phyloP scores from a whole-genome alignment of 2,113 vertebrate genomes.

The Paralichthys olivaceus region DNA sequence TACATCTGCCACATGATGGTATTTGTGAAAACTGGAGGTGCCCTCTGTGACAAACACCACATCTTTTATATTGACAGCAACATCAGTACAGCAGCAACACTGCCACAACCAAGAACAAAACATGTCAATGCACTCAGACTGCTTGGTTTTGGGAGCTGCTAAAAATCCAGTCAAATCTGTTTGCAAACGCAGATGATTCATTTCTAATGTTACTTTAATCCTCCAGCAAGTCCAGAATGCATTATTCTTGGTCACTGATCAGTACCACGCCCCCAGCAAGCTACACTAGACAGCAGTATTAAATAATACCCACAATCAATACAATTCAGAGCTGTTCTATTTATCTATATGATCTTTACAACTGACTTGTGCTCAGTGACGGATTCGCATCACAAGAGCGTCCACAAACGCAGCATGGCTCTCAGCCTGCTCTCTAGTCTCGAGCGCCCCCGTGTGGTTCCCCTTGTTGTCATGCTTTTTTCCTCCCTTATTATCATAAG shows the following conservation, averaged over 20 bases:
- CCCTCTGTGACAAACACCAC: background rate
- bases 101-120: background rate
- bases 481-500: too few relatives aligned
- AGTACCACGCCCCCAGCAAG: too few relatives aligned
- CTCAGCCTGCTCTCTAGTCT: slow-evolving; percentile 1
- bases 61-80: background rate
- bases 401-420: background rate
- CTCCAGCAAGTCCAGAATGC: too few relatives aligned
- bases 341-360: background rate
- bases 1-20: background rate
- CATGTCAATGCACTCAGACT: too few relatives aligned
- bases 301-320: too few relatives aligned
- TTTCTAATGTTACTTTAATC: too few relatives aligned
- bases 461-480: background rate
- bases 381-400: background rate
- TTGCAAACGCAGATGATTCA: background rate
- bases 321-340: background rate
- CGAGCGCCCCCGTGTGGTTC: slow-evolving; percentile 24
- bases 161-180: background rate
- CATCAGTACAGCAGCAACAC: background rate
- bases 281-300: too few relatives aligned
- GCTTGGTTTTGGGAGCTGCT: too few relatives aligned
- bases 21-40: too few relatives aligned
- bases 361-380: background rate
- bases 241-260: too few relatives aligned